Percentiles rank a stretch among this genome's conserved stretches.
Conservation (phyloP, 1,140 invertebrate species). For the Triops longicaudatus region DNA sequence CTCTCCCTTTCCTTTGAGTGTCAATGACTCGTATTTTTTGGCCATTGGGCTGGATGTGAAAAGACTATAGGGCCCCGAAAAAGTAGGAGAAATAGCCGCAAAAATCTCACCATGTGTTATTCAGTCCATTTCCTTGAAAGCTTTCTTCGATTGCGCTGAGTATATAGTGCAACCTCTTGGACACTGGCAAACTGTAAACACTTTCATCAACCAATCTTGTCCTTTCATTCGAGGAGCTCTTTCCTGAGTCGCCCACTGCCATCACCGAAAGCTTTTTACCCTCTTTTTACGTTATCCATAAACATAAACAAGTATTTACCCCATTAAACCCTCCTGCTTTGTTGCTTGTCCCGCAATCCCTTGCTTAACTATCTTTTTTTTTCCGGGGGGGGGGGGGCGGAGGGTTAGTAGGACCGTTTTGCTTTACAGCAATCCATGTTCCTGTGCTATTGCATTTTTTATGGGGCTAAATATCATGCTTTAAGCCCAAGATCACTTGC, state of each 20-base stretch:
- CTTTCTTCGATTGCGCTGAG: background rate
- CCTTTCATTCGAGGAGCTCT: background rate
- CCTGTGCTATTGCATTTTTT: conserved; percentile 12
- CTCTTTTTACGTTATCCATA: conserved; percentile 8
- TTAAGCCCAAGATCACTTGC: conserved; percentile 12
- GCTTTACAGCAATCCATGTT: background rate
- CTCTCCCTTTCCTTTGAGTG: background rate
- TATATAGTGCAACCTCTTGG: background rate
- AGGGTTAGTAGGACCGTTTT: background rate
- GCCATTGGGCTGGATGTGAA: no score
- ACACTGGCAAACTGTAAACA: background rate
- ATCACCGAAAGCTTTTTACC: background rate
- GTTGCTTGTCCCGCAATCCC: background rate
- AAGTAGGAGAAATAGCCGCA: background rate
- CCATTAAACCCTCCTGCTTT: background rate
- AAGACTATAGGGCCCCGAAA: background rate
- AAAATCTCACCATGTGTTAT: conserved; percentile 15
- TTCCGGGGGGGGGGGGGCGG: background rate
- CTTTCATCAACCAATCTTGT: background rate
- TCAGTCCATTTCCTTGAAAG: conserved; percentile 6
- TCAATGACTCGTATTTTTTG: background rate
- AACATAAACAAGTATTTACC: conserved; percentile 9
- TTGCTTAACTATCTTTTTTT: background rate
- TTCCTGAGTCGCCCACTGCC: background rate
- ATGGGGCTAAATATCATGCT: background rate